Evolutionary conservation across 1,140 invertebrate genomes (phyloP).

Genomic region (Helicoverpa armigera): DNA sequence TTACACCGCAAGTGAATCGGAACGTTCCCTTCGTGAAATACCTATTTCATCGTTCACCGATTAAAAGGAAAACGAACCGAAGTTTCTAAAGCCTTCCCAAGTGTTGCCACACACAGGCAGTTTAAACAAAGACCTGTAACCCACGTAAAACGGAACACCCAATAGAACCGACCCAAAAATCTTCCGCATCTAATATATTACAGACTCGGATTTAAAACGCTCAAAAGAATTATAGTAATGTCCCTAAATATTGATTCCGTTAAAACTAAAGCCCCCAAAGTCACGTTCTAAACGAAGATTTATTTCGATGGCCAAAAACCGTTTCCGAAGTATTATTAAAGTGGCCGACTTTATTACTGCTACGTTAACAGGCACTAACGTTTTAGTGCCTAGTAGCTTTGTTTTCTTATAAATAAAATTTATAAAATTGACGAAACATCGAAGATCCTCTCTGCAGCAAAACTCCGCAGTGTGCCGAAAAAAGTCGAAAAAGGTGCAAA

Average conservation of each 20-base stretch:
- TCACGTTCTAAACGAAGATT: constrained; percentile 29
- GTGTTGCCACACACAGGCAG: not conserved
- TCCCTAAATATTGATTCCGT: constrained; percentile 2
- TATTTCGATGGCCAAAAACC: constrained; percentile 16
- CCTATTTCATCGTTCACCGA: not conserved
- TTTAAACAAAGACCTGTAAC: constrained; percentile 33
- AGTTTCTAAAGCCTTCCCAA: not conserved
- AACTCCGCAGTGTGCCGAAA: not conserved
- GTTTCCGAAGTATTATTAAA: constrained; percentile 44
- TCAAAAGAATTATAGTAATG: constrained; percentile 19
- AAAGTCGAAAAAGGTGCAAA: not conserved
- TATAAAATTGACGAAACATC: not conserved
- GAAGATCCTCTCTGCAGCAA: not conserved
- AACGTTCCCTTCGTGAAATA: not conserved
- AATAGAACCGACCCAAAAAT: not conserved
- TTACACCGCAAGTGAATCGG: too few species aligned
- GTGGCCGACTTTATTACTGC: constrained; percentile 8
- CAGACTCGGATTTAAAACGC: not conserved
- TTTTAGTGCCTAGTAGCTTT: constrained; percentile 12
- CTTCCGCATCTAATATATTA: constrained; percentile 1
- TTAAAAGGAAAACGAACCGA: not conserved
- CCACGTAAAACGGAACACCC: not conserved
- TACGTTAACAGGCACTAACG: constrained; percentile 22
- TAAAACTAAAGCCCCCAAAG: constrained; percentile 13
- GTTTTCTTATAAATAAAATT: constrained; percentile 32